Conservation (phyloP, 2,888 invertebrate species). For the Caenorhabditis plicata region DNA sequence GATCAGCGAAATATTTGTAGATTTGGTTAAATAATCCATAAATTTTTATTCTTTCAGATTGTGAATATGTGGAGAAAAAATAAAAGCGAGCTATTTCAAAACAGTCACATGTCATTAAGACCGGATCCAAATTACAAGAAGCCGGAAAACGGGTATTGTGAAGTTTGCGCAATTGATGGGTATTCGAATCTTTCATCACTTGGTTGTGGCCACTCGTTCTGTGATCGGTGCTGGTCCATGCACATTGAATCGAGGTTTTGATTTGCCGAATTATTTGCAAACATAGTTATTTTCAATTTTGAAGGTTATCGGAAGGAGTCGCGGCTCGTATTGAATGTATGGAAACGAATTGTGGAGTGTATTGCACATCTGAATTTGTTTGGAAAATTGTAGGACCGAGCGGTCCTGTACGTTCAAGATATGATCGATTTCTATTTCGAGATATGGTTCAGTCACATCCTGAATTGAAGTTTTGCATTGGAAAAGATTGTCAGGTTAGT, state of each 20-base stretch:
- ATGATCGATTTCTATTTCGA: constrained; percentile 91
- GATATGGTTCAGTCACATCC: constrained; percentile 85
- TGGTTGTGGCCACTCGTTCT: constrained; percentile 77
- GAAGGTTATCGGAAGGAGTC: constrained; percentile 47
- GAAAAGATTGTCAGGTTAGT: constrained; percentile 78
- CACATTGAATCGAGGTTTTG: constrained; percentile 96
- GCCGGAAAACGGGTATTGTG: constrained; percentile 16
- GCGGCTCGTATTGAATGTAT: constrained; percentile 88
- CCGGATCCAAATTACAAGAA: constrained; percentile 3
- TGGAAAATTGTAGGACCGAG: constrained; percentile 27
- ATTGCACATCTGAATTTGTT: constrained; percentile 74
- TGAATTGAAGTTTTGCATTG: constrained; percentile 81
- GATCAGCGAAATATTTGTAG: no score
- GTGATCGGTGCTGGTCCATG: constrained; percentile 92
- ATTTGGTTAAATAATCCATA: no score
- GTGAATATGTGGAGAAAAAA: constrained; percentile 7
- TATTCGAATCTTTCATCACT: constrained; percentile 26
- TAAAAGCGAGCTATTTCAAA: constrained; percentile 11
- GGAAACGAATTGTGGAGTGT: constrained; percentile 88
- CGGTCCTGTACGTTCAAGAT: constrained; percentile 71
- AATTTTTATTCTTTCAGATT: constrained; percentile 6
- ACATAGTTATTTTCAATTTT: constrained; percentile 1
- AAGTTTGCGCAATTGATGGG: constrained; percentile 34
- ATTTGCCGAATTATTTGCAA: constrained; percentile 72
- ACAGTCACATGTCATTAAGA: constrained; percentile 16